Base-by-base conservation (phyloP, 53 echinoderm and acorn worm genomes). In the Echinarachnius parma region DNA sequence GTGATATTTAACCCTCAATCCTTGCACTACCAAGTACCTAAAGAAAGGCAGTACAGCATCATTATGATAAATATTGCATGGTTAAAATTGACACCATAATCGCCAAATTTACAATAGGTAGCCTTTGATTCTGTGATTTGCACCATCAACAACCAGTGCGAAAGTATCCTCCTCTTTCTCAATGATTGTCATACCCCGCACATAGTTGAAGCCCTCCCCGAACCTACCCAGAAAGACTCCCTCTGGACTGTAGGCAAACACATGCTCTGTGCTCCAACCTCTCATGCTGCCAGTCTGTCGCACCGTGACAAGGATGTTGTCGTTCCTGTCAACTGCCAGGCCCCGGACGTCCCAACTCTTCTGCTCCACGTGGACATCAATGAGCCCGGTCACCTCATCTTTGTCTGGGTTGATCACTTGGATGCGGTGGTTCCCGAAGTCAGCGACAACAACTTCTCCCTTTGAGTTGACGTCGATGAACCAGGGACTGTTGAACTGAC, bases 261-360 rank as follows among this genome's bases (percentile, higher is more conserved):
- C 77, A 20, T 59, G 58, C 53, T 83, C 83, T 27, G 74, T 56
- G 27, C 74, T 72, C 66, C 62, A 83, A 5, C 57, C 59, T 11
- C 52, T 25, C 50, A 60, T 63, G 35, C 31, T 66, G 14, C 77
- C 83, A 35, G 11, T 28, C 56, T 64, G 48, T 11, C 83, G 64
- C 21, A 64, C 77, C 4, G 83, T 77, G 49, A 77, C 77, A 29
- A 35, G 77, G 69, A 83, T 83, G 69, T 83, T 83, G 28, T 83
- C 83, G 25, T 77, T 50, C 57, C 33, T 29, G 59, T 83, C 83
- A 9, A 83, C 60, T 15, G 58, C 77, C 11, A 83, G 61, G 44
- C 83, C 83, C 7, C 83, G 63, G 10, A 75, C 75, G n/a, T 49
- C 77, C 66, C 77, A 68, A 1, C 28, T 31, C 50, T 77, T 83